Base-by-base conservation (phyloP, 2,797 vertebrate genomes). In the Myoxocephalus aenaeus region DNA sequence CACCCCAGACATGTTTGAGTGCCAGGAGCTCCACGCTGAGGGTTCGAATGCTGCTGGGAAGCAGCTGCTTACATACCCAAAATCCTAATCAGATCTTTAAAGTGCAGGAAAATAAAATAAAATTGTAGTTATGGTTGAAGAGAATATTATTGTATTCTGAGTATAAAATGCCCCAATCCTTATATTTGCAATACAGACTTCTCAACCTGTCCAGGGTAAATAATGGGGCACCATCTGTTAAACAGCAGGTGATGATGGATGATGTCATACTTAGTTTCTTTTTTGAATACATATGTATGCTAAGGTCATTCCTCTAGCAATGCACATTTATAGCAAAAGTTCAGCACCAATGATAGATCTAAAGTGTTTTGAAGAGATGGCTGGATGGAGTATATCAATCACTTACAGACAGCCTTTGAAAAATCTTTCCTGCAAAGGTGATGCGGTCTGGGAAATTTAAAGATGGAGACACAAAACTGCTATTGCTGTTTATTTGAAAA, bases 161-260 rank as follows among this genome's bases (percentile, higher is more conserved):
- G 42, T 48, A 42, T 53, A 42, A 77, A 74, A 77, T 73, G 53
- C 17, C 34, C 25, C 44, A 22, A 83, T 75, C 64, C 11, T n/a
- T 85, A 13, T 38, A 64, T 86, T 80, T 75, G 69, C 67, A 64
- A 62, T 57, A 36, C 67, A 80, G 65, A 42, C 70, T 29, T 65
- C 56, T 75, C 74, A 59, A 44, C 62, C 76, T 82, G 75, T 62
- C 70, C 6, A 27, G 79, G 77, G 86, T 88, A 82, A 79, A 56
- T 83, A 73, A 66, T 73, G 66, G 82, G 76, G 3, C 42, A 36
- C 89, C 91, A 91, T 91, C 90, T 93, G 91, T 79, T 88, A 67
- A 82, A 71, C 86, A 90, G 90, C 88, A 80, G 87, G 90, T 77
- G 87, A 84, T 77, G 87, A 87, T 56, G 77, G 82, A 84, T 91